A percentile compares a stretch with the other conserved stretches of the same genome.
phyloP scores from a whole-genome alignment of 2,888 invertebrate species.

The Archaeoteleia sp. region DNA sequence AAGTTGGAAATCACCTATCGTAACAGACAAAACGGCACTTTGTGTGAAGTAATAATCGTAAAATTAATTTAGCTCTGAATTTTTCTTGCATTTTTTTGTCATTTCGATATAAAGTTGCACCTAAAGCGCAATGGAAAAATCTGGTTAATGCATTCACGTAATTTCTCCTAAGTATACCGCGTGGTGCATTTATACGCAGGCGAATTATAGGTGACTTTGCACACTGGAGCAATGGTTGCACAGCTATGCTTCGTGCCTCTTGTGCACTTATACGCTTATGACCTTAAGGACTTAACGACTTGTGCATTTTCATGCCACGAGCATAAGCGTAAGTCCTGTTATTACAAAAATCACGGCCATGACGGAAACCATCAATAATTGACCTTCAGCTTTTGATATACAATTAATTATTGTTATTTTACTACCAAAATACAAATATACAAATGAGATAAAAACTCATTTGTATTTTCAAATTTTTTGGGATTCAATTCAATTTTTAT shows the following conservation, averaged over 20 bases:
- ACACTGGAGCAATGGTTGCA: conserved; percentile 5
- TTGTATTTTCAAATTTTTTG: no score
- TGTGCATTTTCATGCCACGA: conserved; percentile 6
- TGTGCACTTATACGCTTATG: conserved; percentile 9
- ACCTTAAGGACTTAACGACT: conserved; percentile 14
- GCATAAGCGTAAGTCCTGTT: conserved; percentile 8
- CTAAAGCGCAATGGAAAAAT: no score
- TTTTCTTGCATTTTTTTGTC: no score
- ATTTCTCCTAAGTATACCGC: conserved; percentile 7
- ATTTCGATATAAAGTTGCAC: no score
- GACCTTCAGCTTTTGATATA: conserved; percentile 1
- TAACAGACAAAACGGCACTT: no score
- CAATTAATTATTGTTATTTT: neutral
- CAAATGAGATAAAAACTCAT: no score
- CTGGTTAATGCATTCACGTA: neutral
- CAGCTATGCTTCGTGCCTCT: conserved; percentile 1
- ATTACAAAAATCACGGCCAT: conserved; percentile 9
- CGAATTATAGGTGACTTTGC: conserved; percentile 6
- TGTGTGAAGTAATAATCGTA: no score
- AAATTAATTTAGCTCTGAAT: no score
- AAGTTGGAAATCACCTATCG: no score
- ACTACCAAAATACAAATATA: no score
- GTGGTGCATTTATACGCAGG: conserved; percentile 4
- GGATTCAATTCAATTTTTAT: no score
- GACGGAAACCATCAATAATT: conserved; percentile 9